phyloP scores from a whole-genome alignment of 2,113 vertebrate genomes.

The Pseudorhombus dupliciocellatus region DNA sequence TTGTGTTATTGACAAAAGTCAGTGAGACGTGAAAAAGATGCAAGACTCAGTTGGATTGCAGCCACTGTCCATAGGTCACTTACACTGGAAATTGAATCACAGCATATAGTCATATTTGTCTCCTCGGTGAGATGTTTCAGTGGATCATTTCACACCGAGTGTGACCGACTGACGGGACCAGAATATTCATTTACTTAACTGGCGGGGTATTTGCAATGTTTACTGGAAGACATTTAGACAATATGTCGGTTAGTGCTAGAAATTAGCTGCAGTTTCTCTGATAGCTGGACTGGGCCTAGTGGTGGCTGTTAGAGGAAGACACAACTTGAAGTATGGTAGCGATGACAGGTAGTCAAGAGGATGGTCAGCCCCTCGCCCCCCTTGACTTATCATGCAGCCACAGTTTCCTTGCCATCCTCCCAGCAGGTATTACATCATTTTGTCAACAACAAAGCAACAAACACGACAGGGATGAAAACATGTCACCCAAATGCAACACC shows the following conservation, averaged over 20 bases:
- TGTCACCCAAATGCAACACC: not conserved
- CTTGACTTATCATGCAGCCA: too few relatives aligned
- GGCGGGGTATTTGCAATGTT: not conserved
- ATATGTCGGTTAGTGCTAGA: too few relatives aligned
- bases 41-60: slow-evolving; percentile 21
- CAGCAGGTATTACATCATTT: too few relatives aligned
- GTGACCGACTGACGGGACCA: not conserved
- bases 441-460: too few relatives aligned
- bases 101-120: not conserved
- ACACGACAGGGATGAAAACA: not conserved
- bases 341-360: too few relatives aligned
- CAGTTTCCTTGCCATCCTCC: too few relatives aligned
- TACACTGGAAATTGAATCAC: not conserved
- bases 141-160: not conserved
- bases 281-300: too few relatives aligned
- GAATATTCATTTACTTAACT: not conserved
- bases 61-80: slow-evolving; percentile 29
- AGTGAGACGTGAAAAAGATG: slow-evolving; percentile 19
- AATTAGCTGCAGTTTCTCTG: too few relatives aligned
- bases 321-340: too few relatives aligned
- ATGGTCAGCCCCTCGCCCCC: too few relatives aligned
- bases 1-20: slow-evolving; percentile 36
- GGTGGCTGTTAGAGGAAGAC: too few relatives aligned
- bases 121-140: slow-evolving; percentile 1
- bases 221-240: not conserved